Evolutionary conservation across 2,113 vertebrate genomes (phyloP).

Genomic region (Chionomys nivalis): DNA sequence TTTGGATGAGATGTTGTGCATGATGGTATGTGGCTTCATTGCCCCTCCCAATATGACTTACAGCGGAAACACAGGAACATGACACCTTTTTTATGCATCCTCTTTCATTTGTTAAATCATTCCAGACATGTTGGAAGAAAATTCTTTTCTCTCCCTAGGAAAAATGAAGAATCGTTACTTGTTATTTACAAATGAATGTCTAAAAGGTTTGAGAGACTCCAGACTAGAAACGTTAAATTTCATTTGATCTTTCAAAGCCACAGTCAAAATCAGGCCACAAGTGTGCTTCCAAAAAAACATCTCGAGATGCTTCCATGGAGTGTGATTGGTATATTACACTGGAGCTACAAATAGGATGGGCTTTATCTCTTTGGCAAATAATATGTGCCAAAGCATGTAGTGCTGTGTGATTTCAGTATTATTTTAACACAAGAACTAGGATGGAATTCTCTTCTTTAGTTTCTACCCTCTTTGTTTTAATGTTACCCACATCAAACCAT

Average conservation of each 20-base stretch:
- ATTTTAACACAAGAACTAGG: slow-evolving; percentile 43
- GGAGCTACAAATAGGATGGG: slow-evolving; percentile 59
- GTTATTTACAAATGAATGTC: slow-evolving; percentile 49
- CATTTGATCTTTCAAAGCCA: slow-evolving; percentile 41
- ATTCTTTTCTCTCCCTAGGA: neutral
- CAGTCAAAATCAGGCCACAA: slow-evolving; percentile 52
- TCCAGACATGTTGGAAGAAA: slow-evolving; percentile 26
- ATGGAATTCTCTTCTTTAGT: neutral
- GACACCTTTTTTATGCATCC: slow-evolving; percentile 13
- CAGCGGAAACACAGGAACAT: neutral
- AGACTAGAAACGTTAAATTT: slow-evolving; percentile 56
- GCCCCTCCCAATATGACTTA: slow-evolving; percentile 7
- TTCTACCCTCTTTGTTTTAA: neutral
- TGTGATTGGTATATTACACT: slow-evolving; percentile 53
- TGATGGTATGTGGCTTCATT: neutral
- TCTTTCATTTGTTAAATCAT: slow-evolving; percentile 26
- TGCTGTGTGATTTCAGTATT: slow-evolving; percentile 7
- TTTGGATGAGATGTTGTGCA: slow-evolving; percentile 41
- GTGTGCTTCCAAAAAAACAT: slow-evolving; percentile 14
- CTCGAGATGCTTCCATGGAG: slow-evolving; percentile 55
- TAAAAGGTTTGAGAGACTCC: slow-evolving; percentile 54
- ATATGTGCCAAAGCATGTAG: slow-evolving; percentile 31
- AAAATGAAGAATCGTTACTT: slow-evolving; percentile 30
- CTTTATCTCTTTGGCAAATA: slow-evolving; percentile 71
- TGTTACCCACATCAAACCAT: neutral